phyloP scores from a whole-genome alignment of 2,797 vertebrate species.

The Vultur gryphus region DNA sequence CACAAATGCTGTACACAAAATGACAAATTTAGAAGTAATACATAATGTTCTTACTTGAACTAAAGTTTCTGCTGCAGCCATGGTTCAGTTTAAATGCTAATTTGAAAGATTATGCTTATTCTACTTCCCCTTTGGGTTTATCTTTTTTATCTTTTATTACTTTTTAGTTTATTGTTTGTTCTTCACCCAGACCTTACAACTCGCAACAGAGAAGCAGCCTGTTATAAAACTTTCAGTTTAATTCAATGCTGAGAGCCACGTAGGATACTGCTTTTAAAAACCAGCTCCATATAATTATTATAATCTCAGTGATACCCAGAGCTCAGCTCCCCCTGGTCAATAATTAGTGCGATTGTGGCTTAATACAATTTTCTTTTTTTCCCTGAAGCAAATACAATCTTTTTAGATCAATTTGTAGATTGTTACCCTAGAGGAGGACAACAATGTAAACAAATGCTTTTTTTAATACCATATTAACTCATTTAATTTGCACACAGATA shows the following conservation, averaged over 20 bases:
- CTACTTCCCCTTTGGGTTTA: background rate
- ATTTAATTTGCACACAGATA: conserved; percentile 63
- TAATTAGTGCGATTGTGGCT: conserved; percentile 50
- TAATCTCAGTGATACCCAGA: conserved; percentile 38
- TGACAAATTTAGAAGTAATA: conserved; percentile 63
- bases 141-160: background rate
- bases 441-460: conserved; percentile 38
- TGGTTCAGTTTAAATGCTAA: background rate
- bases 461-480: conserved; percentile 58
- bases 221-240: background rate
- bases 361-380: conserved; percentile 53
- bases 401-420: conserved; percentile 63
- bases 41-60: conserved; percentile 2
- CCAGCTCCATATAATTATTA: conserved; percentile 27
- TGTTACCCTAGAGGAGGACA: conserved; percentile 49
- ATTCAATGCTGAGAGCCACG: background rate
- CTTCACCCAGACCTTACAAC: background rate
- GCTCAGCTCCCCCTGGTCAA: conserved; percentile 42
- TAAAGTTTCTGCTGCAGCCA: conserved; percentile 24
- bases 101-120: background rate
- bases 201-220: background rate
- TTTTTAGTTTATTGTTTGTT: background rate
- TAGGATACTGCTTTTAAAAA: background rate
- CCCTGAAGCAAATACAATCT: conserved; percentile 56
- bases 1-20: conserved; percentile 67